Evolutionary conservation across 2,113 vertebrate species (phyloP).

Genomic region (Forbesichthys papilliferus): DNA sequence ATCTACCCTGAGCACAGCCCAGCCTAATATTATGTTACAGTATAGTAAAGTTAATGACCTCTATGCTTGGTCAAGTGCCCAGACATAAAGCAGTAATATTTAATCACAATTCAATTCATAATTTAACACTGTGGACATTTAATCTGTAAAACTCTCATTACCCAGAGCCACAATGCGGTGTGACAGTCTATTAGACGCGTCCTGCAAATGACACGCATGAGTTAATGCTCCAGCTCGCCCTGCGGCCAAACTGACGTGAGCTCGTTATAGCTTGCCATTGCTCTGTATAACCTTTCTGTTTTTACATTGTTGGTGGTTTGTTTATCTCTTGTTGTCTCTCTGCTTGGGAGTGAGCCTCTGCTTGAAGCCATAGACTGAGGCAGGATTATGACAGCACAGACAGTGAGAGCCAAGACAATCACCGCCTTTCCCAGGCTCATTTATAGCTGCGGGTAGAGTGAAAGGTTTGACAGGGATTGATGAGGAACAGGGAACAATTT

Average conservation of each 20-base stretch:
- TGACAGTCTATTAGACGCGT: slow-evolving; percentile 28
- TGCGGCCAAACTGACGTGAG: slow-evolving; percentile 13
- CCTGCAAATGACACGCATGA: slow-evolving; percentile 25
- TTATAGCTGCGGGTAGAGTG: background rate
- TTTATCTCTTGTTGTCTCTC: slow-evolving; percentile 47
- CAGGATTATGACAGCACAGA: slow-evolving; percentile 3
- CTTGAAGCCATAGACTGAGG: slow-evolving; percentile 23
- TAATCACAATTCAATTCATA: slow-evolving; percentile 19
- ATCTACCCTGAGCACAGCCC: background rate
- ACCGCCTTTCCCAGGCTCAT: background rate
- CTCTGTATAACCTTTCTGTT: slow-evolving; percentile 5
- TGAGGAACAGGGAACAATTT: slow-evolving; percentile 13
- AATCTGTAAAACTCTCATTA: slow-evolving; percentile 24
- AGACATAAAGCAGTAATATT: background rate
- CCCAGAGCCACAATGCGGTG: slow-evolving; percentile 34
- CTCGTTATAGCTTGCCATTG: slow-evolving; percentile 1
- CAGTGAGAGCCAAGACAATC: slow-evolving; percentile 31
- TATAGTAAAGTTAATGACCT: background rate
- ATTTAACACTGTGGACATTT: slow-evolving; percentile 24
- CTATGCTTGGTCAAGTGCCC: background rate
- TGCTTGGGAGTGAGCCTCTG: slow-evolving; percentile 40
- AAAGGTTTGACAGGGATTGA: background rate
- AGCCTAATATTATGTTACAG: background rate
- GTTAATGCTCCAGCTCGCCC: slow-evolving; percentile 22
- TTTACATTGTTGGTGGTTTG: slow-evolving; percentile 39